Percentiles rank a stretch among this genome's conserved stretches.
These are phyloP conservation scores for Drosophila neotestacea DNA, from an alignment of 2,888 invertebrate genomes.

Conservation along the genomic window DNA sequence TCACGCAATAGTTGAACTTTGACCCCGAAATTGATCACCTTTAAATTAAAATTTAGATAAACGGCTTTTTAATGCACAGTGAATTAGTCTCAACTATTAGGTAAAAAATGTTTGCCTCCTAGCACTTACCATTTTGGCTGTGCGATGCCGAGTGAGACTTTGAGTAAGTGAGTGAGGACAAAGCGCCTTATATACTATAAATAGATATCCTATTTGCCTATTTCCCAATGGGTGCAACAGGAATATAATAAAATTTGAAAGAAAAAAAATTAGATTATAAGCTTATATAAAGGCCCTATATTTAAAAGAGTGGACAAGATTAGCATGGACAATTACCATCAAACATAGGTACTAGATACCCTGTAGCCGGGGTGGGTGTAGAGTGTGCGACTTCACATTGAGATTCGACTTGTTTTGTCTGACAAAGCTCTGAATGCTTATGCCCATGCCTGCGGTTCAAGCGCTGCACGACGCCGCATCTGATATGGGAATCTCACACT, in stretches of 20 bases:
- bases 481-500: constrained; percentile 74
- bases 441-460: constrained; percentile 63
- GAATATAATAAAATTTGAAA: background rate
- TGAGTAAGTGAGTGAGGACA: no score
- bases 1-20: no score
- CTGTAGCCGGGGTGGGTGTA: constrained; percentile 43
- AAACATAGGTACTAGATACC: constrained; percentile 33
- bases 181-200: no score
- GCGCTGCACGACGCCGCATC: constrained; percentile 58
- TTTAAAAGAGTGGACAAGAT: constrained; percentile 1
- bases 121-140: no score
- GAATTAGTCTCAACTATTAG: no score
- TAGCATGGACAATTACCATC: constrained; percentile 53
- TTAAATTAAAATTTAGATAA: no score
- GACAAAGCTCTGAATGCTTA: constrained; percentile 50
- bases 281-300: background rate
- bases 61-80: no score
- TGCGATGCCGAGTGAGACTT: no score
- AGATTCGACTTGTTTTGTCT: constrained; percentile 35
- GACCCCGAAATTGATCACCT: no score
- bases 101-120: no score
- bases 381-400: constrained; percentile 33
- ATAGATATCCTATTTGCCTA: no score
- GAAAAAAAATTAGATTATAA: background rate
- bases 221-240: background rate